Evolutionary conservation across 1,140 invertebrate species (phyloP).

Genomic region (Dendroctonus valens): DNA sequence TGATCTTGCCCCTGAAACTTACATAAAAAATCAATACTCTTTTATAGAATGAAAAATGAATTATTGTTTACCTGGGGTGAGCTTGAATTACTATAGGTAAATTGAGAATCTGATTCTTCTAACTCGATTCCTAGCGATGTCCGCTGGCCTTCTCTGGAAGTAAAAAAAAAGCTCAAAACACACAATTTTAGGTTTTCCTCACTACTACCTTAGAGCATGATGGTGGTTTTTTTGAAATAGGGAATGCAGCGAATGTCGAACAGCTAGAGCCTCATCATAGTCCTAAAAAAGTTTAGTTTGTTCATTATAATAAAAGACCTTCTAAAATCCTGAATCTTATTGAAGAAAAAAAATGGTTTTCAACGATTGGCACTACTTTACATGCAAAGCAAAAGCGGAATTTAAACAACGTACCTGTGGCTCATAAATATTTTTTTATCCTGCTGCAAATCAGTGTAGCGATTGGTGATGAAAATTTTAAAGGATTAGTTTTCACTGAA

Average conservation of each 20-base stretch:
- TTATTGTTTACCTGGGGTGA: slow-evolving; percentile 60
- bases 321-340: too few species aligned
- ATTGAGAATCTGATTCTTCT: slow-evolving; percentile 71
- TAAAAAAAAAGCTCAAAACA: slow-evolving; percentile 1
- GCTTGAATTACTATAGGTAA: slow-evolving; percentile 72
- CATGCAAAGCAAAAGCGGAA: background rate
- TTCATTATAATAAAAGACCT: too few species aligned
- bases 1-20: slow-evolving; percentile 30
- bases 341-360: too few species aligned
- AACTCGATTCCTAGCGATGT: slow-evolving; percentile 56
- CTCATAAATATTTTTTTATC: too few species aligned
- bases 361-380: background rate
- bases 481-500: too few species aligned
- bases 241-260: slow-evolving; percentile 41
- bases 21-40: slow-evolving; percentile 1
- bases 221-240: slow-evolving; percentile 42
- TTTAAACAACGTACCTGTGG: background rate
- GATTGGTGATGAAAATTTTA: too few species aligned
- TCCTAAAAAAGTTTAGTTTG: slow-evolving; percentile 35
- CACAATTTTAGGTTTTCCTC: background rate
- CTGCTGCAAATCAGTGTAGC: too few species aligned
- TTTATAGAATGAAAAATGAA: background rate
- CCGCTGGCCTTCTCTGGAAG: slow-evolving; percentile 53
- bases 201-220: slow-evolving; percentile 32
- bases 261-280: slow-evolving; percentile 39